Base-by-base conservation (phyloP, 2,888 invertebrate species). In the Euplexia lucipara region DNA sequence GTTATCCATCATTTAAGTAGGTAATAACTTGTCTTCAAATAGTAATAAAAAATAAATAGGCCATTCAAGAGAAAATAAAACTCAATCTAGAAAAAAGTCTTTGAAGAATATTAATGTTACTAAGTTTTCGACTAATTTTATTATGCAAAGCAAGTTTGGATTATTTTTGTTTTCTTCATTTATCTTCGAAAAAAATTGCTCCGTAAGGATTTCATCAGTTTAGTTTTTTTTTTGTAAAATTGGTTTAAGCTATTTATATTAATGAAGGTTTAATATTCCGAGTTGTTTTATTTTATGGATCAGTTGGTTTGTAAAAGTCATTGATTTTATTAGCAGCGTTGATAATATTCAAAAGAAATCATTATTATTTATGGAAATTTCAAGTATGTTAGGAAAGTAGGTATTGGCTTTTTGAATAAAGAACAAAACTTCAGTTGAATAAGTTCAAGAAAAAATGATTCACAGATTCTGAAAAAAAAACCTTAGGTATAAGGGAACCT, bases 21-120 rank as follows among this genome's bases (percentile, higher is more conserved):
- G 18, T 32, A 37, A 48, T 54, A 69, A 47, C 26, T 39, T 44
- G 9, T 35, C 32, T 70, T 52, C 20, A 56, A 44, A 56, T 65
- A 30, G 52, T 42, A 57, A 52, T 65, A 73, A 61, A 64, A 66
- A 70, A 51, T 63, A 63, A 78, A 76, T 59, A 67, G 56, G 20
- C 56, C 7, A 48, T 77, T 68, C 37, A 53, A 34, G 18, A 49
- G 45, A 60, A 74, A 64, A 77, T 67, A 70, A 70, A 70, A 48
- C 47, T 63, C 52, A 52, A 67, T 61, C 47, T 54, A 57, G 41
- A 76, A 68, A 66, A 63, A 74, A 1, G 45, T 53, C 49, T 52
- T 66, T 75, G 79, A 77, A 53, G 79, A 45, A 78, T 78, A 77
- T 78, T 77, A 77, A 77, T 81, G 65, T 72, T 62, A 39, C 52